phyloP scores from a whole-genome alignment of 2,797 vertebrate genomes.

The Gobio occitaniae region DNA sequence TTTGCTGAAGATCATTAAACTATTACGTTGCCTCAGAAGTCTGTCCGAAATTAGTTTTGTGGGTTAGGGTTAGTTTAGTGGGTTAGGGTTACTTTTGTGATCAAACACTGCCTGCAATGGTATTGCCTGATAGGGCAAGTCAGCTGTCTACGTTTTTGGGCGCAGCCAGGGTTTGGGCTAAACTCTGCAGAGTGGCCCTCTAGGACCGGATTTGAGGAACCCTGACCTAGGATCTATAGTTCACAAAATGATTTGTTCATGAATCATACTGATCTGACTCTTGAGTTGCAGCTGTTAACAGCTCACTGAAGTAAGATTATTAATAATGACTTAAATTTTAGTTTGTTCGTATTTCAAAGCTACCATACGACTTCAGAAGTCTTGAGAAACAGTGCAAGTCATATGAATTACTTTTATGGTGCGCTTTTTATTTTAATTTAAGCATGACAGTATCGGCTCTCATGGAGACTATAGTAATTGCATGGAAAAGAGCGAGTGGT shows the following conservation, averaged over 20 bases:
- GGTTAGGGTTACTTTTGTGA: neutral
- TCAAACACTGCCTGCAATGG: neutral
- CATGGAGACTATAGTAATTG: neutral
- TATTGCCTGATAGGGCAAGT: neutral
- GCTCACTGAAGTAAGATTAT: conserved; percentile 4
- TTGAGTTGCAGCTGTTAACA: neutral
- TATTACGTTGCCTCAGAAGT: neutral
- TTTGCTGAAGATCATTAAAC: neutral
- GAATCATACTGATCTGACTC: neutral
- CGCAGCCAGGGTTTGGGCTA: neutral
- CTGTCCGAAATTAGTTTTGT: neutral
- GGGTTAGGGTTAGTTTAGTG: too few species aligned
- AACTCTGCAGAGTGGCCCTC: too few species aligned
- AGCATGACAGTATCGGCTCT: neutral
- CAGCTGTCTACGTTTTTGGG: neutral
- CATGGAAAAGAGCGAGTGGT: neutral
- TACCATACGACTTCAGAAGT: neutral
- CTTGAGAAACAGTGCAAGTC: neutral
- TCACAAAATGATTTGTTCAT: neutral
- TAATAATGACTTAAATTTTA: neutral
- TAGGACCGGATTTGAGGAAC: neutral
- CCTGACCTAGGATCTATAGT: neutral
- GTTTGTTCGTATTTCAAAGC: neutral
- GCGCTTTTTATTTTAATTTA: neutral
- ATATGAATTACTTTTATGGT: neutral